Conservation (phyloP, 2,113 vertebrate species). For the Psilopsiagon aurifrons region DNA sequence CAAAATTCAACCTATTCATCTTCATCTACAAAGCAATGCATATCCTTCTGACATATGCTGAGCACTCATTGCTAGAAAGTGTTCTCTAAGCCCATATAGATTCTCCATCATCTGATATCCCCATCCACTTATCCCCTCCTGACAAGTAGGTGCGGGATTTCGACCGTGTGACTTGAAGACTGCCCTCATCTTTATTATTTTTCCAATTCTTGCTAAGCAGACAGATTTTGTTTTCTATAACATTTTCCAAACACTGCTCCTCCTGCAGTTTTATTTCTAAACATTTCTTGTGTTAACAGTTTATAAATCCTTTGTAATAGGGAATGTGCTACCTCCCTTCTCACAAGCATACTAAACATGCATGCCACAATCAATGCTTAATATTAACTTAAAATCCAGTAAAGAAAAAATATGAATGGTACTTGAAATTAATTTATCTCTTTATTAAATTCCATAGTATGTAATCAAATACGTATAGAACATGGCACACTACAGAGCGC, state of each 20-base stretch:
- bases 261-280: neutral
- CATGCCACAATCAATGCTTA: neutral
- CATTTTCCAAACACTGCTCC: neutral
- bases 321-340: neutral
- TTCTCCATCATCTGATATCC: neutral
- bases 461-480: neutral
- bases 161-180: neutral
- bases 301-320: neutral
- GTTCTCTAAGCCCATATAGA: neutral
- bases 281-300: neutral
- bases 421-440: neutral
- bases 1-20: neutral
- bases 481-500: neutral
- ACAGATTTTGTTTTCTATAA: neutral
- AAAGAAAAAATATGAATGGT: neutral
- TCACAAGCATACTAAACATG: neutral
- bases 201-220: neutral
- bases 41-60: neutral
- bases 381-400: constrained; percentile 19
- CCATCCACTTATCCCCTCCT: neutral
- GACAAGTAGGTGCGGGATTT: neutral
- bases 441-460: constrained; percentile 14
- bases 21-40: neutral
- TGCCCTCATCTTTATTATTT: neutral
- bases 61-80: neutral